phyloP scores from a whole-genome alignment of 1,140 invertebrate genomes.

The Meloidogyne chitwoodi region DNA sequence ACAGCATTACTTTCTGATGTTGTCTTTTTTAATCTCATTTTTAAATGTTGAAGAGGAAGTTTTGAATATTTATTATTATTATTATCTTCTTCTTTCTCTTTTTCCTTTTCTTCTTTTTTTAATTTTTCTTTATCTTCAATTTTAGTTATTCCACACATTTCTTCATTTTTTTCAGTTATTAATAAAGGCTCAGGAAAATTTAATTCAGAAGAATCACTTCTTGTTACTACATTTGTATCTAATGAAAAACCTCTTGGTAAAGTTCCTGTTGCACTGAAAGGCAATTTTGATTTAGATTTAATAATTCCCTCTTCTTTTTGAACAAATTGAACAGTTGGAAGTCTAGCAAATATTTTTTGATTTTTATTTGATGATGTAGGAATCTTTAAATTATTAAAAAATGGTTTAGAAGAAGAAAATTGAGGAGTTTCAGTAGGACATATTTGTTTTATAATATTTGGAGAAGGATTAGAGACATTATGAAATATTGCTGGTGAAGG shows the following conservation, averaged over 20 bases:
- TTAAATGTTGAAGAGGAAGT: slow-evolving; percentile 43
- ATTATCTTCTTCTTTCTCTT: background rate
- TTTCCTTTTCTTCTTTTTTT: background rate
- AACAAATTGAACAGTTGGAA: background rate
- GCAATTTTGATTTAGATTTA: slow-evolving; percentile 59
- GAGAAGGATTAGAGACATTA: background rate
- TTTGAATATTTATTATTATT: background rate
- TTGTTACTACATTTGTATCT: slow-evolving; percentile 62
- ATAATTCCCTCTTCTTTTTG: background rate
- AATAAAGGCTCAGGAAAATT: background rate
- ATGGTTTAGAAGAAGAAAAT: slow-evolving; percentile 2
- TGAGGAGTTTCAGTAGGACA: background rate
- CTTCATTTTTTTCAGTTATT: background rate
- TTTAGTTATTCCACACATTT: background rate
- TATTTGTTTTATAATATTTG: background rate
- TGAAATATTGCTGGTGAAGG: background rate
- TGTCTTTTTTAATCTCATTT: slow-evolving; percentile 50
- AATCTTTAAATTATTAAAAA: background rate
- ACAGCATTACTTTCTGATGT: slow-evolving; percentile 20
- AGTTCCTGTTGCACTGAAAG: background rate
- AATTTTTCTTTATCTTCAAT: background rate
- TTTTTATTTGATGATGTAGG: background rate
- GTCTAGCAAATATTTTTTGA: slow-evolving; percentile 15
- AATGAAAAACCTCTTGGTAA: background rate
- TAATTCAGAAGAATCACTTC: no score